Base-by-base conservation (phyloP, 35 echinoderm and acorn worm genomes). In the Anneissia japonica region DNA sequence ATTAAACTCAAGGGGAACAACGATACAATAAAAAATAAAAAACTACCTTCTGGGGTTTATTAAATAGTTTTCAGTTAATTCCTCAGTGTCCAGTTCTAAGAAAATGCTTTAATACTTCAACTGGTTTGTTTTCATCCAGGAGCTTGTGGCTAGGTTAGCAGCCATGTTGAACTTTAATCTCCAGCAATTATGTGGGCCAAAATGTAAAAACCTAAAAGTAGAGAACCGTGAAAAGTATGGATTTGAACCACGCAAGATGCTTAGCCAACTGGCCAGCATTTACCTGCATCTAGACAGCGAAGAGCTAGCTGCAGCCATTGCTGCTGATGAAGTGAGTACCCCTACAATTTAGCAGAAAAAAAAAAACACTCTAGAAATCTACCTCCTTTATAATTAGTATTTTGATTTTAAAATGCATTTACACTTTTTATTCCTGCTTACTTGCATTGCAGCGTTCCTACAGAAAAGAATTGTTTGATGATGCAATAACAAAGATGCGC, bases 181-280 rank as follows among this genome's bases (percentile, higher is more conserved):
- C 13, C 95, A 94, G 38, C 91, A 94, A 80, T 80, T 98, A 21
- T 94, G 92, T 56, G 92, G 95, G 21, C 89, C 88, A 73, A 91
- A 93, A 39, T 90, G 95, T 84, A 93, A 93, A 79, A 92, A 98
- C 77, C 86, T 98, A 32, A 87, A 85, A 16, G 95, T 98, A 23
- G 95, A 98, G 84, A 98, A 98, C 40, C 82, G 84, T 39, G 95
- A 98, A 45, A 98, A 98, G 92, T 98, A 98, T 36, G 96, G 96
- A 37, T 99, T 99, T 83, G 91, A 99, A 41, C 96, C 96, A 0
- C 90, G 90, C 41, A 93, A 93, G 92, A 94, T 99, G 92, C 93
- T 99, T 14, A 87, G 83, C 39, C 96, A 94, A 37, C 82, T 99
- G 30, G 91, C 96, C 75, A 89, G 86, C 36, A 99, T 99, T 77